Evolutionary conservation across 2,888 invertebrate species (phyloP), one percentile per base, ranked within the genome.

Genomic region (Drosophila niveifrons): DNA sequence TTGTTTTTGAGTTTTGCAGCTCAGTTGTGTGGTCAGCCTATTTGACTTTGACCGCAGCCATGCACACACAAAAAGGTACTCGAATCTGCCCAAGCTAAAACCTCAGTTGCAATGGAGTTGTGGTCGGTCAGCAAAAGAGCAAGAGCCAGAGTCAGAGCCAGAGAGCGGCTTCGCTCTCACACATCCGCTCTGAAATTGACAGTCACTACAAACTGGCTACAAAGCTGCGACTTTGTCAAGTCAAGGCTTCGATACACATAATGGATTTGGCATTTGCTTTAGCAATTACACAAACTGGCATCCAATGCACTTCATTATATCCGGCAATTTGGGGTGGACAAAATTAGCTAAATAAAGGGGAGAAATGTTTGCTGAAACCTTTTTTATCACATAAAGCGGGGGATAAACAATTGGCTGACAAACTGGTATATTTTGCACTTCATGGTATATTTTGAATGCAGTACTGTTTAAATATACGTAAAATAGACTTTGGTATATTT

Each of bases 31-130:
- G 75, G 75, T 75, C 74, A 73, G 63, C 56, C 75, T 56, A 61
- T 67, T 41, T 78, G 74, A 73, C 74, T 67, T 63, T 78, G 68
- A 78, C 78, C 75, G 55, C 75, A 75, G 39, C 9, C 36, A 56
- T 55, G 66, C 66, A 53, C 74, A 53, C 74, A 78, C 74, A 78
- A 78, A 72, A 75, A 44, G 74, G 58, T 73, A 59, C 63, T 43
- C 59, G 59, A n/a, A 36, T 36, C 36, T 36, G 36, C 3, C 11
- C 28, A 57, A 39, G 63, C 13, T 48, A 46, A 61, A 68, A 55
- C 63, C 63, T 36, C 46, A 51, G 41, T 55, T 48, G 62, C 63
- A 63, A 50, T 66, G 36, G 43, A 55, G 43, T 46, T 66, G 77
- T n/a, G 74, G 77, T 58, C 34, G 18, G 13, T 31, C n/a, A 39